Conservation (phyloP, 1,140 invertebrate species). For the Cotesia vestalis region DNA sequence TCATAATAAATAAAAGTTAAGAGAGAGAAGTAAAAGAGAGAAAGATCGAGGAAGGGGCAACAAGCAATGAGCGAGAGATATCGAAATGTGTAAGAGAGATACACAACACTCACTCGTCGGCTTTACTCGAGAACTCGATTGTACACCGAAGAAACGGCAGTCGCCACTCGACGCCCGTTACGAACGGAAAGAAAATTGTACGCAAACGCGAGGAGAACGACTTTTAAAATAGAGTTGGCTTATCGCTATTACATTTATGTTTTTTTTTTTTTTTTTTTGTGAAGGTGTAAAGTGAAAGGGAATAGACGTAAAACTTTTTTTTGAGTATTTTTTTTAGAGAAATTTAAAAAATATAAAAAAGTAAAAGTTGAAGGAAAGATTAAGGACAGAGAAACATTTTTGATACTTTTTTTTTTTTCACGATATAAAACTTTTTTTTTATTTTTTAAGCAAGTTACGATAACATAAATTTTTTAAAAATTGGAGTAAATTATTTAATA, state of each 20-base stretch:
- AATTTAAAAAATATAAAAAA: not conserved
- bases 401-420: not conserved
- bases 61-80: constrained; percentile 25
- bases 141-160: constrained; percentile 58
- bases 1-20: constrained; percentile 53
- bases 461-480: too few species aligned
- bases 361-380: not conserved
- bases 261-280: too few species aligned
- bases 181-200: constrained; percentile 51
- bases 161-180: constrained; percentile 63
- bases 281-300: too few species aligned
- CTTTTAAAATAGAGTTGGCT: too few species aligned
- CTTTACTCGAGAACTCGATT: constrained; percentile 26
- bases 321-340: constrained; percentile 4
- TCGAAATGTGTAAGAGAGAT: constrained; percentile 5
- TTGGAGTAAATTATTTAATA: too few species aligned
- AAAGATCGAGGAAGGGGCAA: constrained; percentile 36
- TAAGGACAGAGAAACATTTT: constrained; percentile 1
- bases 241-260: too few species aligned
- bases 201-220: constrained; percentile 34
- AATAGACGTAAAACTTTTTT: not conserved
- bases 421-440: too few species aligned
- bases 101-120: constrained; percentile 11
- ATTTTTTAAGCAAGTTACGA: too few species aligned
- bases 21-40: constrained; percentile 53